These are phyloP conservation scores for Rhea pennata DNA, from an alignment of 2,113 vertebrate genomes.

Conservation along the genomic window DNA sequence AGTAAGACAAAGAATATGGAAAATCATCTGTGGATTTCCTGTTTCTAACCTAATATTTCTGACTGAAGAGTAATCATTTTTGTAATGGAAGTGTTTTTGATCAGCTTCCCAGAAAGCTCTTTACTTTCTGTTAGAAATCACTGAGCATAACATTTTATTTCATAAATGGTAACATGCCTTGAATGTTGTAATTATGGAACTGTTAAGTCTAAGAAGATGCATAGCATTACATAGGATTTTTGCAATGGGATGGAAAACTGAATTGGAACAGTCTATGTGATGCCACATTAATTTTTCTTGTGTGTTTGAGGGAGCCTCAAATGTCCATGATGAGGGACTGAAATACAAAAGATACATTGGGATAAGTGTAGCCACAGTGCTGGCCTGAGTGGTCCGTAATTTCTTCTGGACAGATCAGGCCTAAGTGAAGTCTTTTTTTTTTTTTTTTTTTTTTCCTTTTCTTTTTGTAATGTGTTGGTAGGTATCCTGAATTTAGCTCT, in stretches of 20 bases:
- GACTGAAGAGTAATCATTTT: neutral
- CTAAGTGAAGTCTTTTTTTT: no score
- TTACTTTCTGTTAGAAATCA: slow-evolving; percentile 14
- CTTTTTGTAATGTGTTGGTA: neutral
- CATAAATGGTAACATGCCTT: neutral
- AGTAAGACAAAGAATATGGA: neutral
- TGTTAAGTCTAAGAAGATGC: neutral
- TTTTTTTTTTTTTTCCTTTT: no score
- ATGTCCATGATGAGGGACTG: neutral
- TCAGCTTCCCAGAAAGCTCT: slow-evolving; percentile 35
- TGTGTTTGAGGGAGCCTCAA: neutral
- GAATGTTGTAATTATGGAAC: neutral
- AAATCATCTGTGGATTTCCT: neutral
- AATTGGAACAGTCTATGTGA: slow-evolving; percentile 1
- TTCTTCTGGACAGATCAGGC: neutral
- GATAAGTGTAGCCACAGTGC: neutral
- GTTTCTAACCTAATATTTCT: slow-evolving; percentile 44
- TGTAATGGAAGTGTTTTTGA: neutral
- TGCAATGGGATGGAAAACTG: neutral
- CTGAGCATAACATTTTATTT: slow-evolving; percentile 13
- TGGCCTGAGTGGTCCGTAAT: neutral
- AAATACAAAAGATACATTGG: neutral
- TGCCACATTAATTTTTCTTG: neutral
- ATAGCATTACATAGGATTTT: neutral
- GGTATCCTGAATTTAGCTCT: neutral